Percentiles rank a stretch among this genome's conserved stretches.
phyloP scores from a whole-genome alignment of 1,140 invertebrate genomes.

The Drosophila quadrilineata region DNA sequence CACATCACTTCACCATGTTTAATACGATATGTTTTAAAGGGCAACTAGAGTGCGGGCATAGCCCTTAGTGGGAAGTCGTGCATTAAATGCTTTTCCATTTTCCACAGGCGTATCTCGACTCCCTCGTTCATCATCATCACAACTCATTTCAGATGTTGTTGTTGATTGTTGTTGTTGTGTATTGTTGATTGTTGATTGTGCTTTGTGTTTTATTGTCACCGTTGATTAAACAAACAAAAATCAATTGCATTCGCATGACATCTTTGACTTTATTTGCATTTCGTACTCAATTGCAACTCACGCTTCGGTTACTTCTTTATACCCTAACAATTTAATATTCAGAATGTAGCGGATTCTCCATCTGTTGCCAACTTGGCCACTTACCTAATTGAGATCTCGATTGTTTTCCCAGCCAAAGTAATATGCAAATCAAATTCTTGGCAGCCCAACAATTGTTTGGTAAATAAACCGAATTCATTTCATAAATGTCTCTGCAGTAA shows the following conservation, averaged over 20 bases:
- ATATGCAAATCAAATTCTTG: constrained; percentile 10
- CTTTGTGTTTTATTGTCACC: constrained; percentile 46
- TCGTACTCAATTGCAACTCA: constrained; percentile 13
- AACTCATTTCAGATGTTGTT: neutral
- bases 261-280: constrained; percentile 58
- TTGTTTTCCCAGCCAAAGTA: constrained; percentile 13
- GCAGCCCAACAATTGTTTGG: constrained; percentile 12
- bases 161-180: constrained; percentile 30
- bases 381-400: constrained; percentile 62
- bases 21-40: too few relatives aligned
- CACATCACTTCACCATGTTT: too few relatives aligned
- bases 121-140: neutral
- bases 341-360: neutral
- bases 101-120: constrained; percentile 31
- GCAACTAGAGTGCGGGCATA: too few relatives aligned
- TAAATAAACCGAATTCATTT: constrained; percentile 7
- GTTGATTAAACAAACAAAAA: constrained; percentile 62
- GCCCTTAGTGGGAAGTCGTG: too few relatives aligned
- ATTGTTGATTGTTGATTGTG: too few relatives aligned
- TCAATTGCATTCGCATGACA: constrained; percentile 65
- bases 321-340: constrained; percentile 5
- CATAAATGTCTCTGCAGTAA: constrained; percentile 7
- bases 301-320: neutral
- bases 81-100: constrained; percentile 68
- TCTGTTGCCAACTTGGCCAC: too few relatives aligned